Evolutionary conservation across 2,113 vertebrate species (phyloP).

Genomic region (Pterophyllum scalare): DNA sequence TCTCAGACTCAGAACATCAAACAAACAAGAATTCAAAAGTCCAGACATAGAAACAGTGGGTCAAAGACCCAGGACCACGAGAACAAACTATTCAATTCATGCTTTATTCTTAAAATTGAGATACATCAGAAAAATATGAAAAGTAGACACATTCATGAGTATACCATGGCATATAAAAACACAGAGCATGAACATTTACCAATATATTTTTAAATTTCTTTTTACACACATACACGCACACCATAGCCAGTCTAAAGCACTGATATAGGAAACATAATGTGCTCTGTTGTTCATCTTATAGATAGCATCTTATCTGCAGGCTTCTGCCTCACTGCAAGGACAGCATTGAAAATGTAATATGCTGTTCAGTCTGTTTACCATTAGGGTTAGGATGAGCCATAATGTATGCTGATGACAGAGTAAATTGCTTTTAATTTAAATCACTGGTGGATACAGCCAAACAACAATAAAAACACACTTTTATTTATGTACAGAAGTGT

Average conservation of each 20-base stretch:
- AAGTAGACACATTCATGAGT: too few species aligned
- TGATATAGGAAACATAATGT: constrained; percentile 37
- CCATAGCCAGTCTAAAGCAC: not conserved
- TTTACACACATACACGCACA: not conserved
- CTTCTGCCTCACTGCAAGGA: constrained; percentile 38
- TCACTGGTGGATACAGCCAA: not conserved
- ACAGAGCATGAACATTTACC: not conserved
- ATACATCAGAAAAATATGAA: not conserved
- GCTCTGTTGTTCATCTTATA: constrained; percentile 36
- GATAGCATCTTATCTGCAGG: constrained; percentile 68
- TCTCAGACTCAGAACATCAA: too few species aligned
- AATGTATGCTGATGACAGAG: constrained; percentile 22
- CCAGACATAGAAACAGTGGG: too few species aligned
- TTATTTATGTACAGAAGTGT: not conserved
- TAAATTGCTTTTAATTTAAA: constrained; percentile 21
- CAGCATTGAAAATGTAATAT: constrained; percentile 32
- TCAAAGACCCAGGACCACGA: too few species aligned
- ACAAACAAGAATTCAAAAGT: too few species aligned
- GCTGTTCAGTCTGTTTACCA: constrained; percentile 37
- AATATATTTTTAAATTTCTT: not conserved
- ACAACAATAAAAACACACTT: not conserved
- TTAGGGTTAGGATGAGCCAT: constrained; percentile 38
- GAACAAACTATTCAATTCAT: too few species aligned
- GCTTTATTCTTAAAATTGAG: too few species aligned
- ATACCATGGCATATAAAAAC: too few species aligned